Conservation (phyloP, 2,888 invertebrate genomes). For the Julus scandinavius region DNA sequence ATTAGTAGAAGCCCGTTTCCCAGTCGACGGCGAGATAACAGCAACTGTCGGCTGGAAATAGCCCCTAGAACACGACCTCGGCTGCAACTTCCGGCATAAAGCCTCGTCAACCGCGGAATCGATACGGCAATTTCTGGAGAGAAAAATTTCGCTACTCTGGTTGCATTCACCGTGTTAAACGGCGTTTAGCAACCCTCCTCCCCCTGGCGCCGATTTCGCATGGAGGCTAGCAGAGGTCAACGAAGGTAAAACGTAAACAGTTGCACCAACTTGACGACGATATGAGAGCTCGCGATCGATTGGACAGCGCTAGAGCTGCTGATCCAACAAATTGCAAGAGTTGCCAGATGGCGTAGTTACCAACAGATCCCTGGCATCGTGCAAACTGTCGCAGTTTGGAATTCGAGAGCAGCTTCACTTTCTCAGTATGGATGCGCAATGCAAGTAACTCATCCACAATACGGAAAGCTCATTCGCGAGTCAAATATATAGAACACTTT, state of each 20-base stretch:
- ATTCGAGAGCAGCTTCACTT: background rate
- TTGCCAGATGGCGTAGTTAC: background rate
- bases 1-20: background rate
- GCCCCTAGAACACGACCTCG: slow-evolving; percentile 2
- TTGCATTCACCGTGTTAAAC: background rate
- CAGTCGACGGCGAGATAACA: slow-evolving; percentile 12
- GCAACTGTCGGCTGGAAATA: background rate
- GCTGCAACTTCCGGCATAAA: background rate
- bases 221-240: background rate
- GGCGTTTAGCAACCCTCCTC: background rate
- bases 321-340: background rate
- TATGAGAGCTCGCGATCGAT: background rate
- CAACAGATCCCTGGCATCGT: background rate
- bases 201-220: background rate
- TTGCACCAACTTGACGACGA: background rate
- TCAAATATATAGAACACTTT: too few relatives aligned
- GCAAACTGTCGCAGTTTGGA: background rate
- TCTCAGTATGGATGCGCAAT: background rate
- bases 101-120: slow-evolving; percentile 3
- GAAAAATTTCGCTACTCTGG: background rate
- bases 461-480: too few relatives aligned
- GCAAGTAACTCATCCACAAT: background rate
- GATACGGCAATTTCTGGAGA: background rate
- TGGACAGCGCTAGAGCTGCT: background rate
- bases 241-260: background rate